Conservation (phyloP, 2,888 invertebrate species). For the Lithophane leautieri region DNA sequence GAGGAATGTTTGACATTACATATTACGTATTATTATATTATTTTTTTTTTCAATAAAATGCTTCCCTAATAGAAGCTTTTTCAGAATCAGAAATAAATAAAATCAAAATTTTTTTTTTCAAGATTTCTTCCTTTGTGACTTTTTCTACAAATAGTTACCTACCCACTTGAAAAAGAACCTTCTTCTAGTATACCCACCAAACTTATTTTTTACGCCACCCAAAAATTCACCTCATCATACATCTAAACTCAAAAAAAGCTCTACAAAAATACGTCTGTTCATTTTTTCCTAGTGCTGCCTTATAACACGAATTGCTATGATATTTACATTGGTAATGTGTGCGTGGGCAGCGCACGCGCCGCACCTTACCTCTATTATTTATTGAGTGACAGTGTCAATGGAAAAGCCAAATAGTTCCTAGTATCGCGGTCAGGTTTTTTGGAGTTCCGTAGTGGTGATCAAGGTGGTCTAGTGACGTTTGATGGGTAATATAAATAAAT, state of each 20-base stretch:
- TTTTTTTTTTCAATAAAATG: no score
- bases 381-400: constrained; percentile 74
- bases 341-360: constrained; percentile 83
- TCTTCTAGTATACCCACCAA: background rate
- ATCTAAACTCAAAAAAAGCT: constrained; percentile 24
- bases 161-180: background rate
- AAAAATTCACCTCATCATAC: background rate
- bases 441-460: constrained; percentile 42
- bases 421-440: constrained; percentile 61
- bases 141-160: background rate
- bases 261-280: constrained; percentile 32
- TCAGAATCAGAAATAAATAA: background rate
- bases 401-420: constrained; percentile 71
- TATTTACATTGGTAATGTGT: constrained; percentile 79
- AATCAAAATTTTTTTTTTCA: no score
- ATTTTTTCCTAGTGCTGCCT: constrained; percentile 56
- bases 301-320: constrained; percentile 64
- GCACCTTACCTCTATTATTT: constrained; percentile 74
- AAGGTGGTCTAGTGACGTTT: background rate
- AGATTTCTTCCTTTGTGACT: accelerated
- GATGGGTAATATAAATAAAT: no score
- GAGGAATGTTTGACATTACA: no score
- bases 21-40: no score
- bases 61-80: background rate
- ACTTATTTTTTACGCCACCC: background rate